These are phyloP conservation scores for Paramacrobiotus metropolitanus DNA, from an alignment of 1,140 invertebrate species.

Conservation along the genomic window DNA sequence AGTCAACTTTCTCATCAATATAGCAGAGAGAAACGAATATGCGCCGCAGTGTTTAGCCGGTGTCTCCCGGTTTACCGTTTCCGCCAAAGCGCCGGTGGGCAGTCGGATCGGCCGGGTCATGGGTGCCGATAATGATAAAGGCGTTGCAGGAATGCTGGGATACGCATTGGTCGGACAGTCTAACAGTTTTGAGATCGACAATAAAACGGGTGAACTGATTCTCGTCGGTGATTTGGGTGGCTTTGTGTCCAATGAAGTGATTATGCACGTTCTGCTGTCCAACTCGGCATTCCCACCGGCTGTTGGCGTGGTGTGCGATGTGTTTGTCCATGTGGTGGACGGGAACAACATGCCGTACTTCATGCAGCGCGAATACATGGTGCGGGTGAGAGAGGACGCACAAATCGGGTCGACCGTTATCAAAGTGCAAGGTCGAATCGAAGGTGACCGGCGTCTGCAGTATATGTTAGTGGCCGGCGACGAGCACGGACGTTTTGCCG, in stretches of 20 bases:
- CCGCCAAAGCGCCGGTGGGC: conserved; percentile 66
- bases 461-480: conserved; percentile 39
- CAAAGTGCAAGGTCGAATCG: not conserved
- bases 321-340: conserved; percentile 1
- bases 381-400: not conserved
- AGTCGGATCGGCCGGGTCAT: conserved; percentile 58
- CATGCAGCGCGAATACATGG: not conserved
- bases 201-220: not conserved
- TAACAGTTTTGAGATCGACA: not conserved
- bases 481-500: conserved; percentile 53
- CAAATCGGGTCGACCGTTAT: not conserved
- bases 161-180: conserved; percentile 56
- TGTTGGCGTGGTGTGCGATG: not conserved
- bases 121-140: conserved; percentile 52
- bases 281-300: not conserved
- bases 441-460: not conserved
- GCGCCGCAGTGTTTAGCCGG: conserved; percentile 71
- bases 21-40: conserved; percentile 74
- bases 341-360: not conserved
- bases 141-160: conserved; percentile 69
- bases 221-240: not conserved
- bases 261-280: not conserved
- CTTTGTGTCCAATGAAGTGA: not conserved
- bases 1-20: conserved; percentile 43
- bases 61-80: conserved; percentile 75